phyloP scores from a whole-genome alignment of 1,140 invertebrate genomes.

The Aphidius gifuensis region DNA sequence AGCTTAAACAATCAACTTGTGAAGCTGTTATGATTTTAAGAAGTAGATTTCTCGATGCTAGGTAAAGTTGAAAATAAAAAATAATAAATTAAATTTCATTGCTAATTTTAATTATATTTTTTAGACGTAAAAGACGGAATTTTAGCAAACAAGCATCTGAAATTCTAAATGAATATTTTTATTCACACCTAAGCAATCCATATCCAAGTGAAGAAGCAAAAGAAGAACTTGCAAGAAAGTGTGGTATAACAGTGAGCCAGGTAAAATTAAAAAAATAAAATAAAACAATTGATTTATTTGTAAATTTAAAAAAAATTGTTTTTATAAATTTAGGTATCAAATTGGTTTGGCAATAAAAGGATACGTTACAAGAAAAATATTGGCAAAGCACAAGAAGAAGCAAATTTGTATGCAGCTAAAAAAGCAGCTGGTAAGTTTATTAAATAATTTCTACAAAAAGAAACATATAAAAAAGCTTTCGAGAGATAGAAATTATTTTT shows the following conservation, averaged over 20 bases:
- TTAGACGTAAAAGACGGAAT: slow-evolving; percentile 94
- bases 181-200: slow-evolving; percentile 98
- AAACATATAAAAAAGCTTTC: neutral
- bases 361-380: slow-evolving; percentile 99
- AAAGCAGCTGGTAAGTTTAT: slow-evolving; percentile 83
- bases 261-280: slow-evolving; percentile 45
- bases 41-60: slow-evolving; percentile 89
- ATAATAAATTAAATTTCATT: slow-evolving; percentile 13
- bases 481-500: no score
- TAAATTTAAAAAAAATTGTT: neutral
- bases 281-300: no score
- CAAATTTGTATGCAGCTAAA: slow-evolving; percentile 98
- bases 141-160: slow-evolving; percentile 99
- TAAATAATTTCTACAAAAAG: slow-evolving; percentile 4
- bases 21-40: slow-evolving; percentile 99
- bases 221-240: slow-evolving; percentile 98
- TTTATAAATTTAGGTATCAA: slow-evolving; percentile 73
- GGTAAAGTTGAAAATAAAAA: slow-evolving; percentile 51
- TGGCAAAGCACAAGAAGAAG: slow-evolving; percentile 99
- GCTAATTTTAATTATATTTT: slow-evolving; percentile 26
- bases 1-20: slow-evolving; percentile 98
- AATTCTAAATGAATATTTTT: slow-evolving; percentile 99
- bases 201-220: slow-evolving; percentile 99
- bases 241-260: slow-evolving; percentile 97
- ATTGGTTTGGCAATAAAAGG: slow-evolving; percentile 99